phyloP scores from a whole-genome alignment of 2,797 vertebrate genomes.

The Discoglossus pictus region DNA sequence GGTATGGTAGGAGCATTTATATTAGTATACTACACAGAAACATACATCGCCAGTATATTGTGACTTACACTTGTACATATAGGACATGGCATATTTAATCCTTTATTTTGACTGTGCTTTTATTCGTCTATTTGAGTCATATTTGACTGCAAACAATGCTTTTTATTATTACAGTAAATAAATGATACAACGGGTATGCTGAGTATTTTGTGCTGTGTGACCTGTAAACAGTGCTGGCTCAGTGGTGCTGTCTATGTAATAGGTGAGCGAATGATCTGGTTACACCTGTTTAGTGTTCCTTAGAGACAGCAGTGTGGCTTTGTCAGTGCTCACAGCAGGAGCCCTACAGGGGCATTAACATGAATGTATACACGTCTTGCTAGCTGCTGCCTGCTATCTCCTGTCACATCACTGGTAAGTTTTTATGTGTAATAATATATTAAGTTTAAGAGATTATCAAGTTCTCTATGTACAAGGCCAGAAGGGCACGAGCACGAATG shows the following conservation, averaged over 20 bases:
- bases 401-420: slow-evolving; percentile 59
- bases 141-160: not conserved
- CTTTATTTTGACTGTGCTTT: not conserved
- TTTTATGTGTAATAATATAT: slow-evolving; percentile 41
- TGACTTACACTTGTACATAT: no score
- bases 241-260: slow-evolving; percentile 52
- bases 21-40: no score
- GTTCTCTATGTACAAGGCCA: no score
- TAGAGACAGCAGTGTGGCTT: slow-evolving; percentile 60
- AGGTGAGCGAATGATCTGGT: slow-evolving; percentile 62
- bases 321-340: slow-evolving; percentile 53
- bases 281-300: slow-evolving; percentile 65
- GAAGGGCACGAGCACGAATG: no score
- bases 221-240: slow-evolving; percentile 15
- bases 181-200: not conserved
- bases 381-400: slow-evolving; percentile 37
- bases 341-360: slow-evolving; percentile 35
- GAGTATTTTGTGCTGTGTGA: slow-evolving; percentile 9
- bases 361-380: slow-evolving; percentile 52
- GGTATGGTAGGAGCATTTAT: no score
- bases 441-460: no score
- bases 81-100: no score
- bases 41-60: no score
- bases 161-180: slow-evolving; percentile 30
- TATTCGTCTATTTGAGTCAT: no score